These are phyloP conservation scores for Sclerurus mexicanus DNA, from an alignment of 2,113 vertebrate genomes.

Conservation along the genomic window DNA sequence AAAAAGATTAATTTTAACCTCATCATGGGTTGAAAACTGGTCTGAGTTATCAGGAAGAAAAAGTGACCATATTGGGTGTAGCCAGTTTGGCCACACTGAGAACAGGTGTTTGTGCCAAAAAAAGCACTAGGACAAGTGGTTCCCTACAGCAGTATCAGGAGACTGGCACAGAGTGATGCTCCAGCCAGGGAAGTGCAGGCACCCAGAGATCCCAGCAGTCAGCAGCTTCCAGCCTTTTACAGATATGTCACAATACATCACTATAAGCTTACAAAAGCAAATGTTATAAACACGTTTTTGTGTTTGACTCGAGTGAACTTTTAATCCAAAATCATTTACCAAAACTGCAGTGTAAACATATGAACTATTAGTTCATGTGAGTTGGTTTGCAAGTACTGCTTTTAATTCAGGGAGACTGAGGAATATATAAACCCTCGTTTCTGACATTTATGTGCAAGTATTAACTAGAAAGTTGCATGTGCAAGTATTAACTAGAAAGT, in stretches of 20 bases:
- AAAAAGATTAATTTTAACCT: neutral
- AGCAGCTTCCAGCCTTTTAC: neutral
- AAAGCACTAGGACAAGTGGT: conserved; percentile 19
- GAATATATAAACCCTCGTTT: neutral
- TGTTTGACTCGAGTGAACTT: neutral
- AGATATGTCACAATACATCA: neutral
- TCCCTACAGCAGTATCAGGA: neutral
- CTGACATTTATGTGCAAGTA: neutral
- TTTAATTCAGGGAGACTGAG: neutral
- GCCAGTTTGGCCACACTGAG: neutral
- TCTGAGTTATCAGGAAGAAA: neutral
- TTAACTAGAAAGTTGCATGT: neutral
- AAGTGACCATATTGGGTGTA: neutral
- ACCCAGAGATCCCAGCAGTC: neutral
- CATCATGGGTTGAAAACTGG: neutral
- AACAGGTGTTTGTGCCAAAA: conserved; percentile 40
- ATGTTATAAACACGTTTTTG: neutral
- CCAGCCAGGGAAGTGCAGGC: neutral
- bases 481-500: neutral
- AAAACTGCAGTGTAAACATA: neutral
- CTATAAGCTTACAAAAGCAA: neutral
- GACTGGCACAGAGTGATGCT: neutral
- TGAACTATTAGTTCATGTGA: neutral
- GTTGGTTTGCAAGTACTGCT: neutral
- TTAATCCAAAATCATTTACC: neutral